Evolutionary conservation across 2,113 vertebrate genomes (phyloP), one percentile per base, ranked within the genome.

Genomic region (Salvelinus sp.): DNA sequence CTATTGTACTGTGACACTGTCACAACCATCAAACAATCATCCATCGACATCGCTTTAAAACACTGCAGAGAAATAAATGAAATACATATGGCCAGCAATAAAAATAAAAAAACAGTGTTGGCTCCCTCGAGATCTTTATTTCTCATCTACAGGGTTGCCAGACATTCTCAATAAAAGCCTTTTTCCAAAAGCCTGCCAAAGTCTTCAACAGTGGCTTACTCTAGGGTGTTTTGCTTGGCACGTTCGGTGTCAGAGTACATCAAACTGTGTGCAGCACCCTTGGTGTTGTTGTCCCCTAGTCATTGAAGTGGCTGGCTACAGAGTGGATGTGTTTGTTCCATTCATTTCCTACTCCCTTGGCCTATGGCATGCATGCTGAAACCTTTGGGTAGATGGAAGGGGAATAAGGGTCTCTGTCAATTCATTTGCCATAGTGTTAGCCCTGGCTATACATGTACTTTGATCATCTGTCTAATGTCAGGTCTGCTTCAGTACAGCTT

Each of bases 401-500:
- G 7, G 25, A 65, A 33, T 20, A 28, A 20, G 5, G 5, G 14
- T 14, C 6, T 28, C 3, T 67, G 65, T 33, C 27, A 67, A 33
- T 14, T 65, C 3, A 6, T 18, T 16, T 18, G 25, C 27, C 28
- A 28, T 67, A n/a, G 13, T 65, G 63, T 27, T n/a, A 65, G 12
- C 60, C 62, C 22, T 20, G 3, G 38, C n/a, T 60, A 16, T 63
- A 23, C 12, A 63, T 22, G 16, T 23, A 13, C 23, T 28, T 33
- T 28, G n/a, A 44, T 22, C 57, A 38, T n/a, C 62, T 63, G 30
- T 63, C 27, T 60, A 72, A 60, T 44, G 38, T 70, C 22, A 79
- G 77, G 84, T 69, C 22, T 83, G 85, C 79, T 77, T 20, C 74
- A 69, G 16, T 76, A 58, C 10, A 81, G 82, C 80, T 83, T 84